phyloP scores from a whole-genome alignment of 2,888 invertebrate genomes.

The Silvanus unidentatus region DNA sequence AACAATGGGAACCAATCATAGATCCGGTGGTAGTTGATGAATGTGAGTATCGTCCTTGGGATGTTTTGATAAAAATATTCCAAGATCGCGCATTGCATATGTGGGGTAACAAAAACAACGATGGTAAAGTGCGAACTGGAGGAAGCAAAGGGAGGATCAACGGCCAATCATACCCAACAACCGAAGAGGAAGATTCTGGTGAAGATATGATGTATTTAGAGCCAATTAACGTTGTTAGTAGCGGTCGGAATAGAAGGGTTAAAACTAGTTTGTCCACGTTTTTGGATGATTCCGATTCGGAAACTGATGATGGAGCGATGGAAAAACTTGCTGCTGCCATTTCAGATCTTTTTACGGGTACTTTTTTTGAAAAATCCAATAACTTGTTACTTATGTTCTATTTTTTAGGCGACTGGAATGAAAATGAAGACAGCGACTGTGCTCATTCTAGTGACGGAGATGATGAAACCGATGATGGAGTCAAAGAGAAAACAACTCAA shows the following conservation, averaged over 20 bases:
- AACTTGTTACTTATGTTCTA: constrained; percentile 1
- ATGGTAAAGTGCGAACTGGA: constrained; percentile 28
- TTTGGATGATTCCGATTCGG: constrained; percentile 64
- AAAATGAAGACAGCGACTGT: constrained; percentile 43
- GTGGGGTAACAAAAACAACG: constrained; percentile 25
- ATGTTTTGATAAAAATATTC: constrained; percentile 59
- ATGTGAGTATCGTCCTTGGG: constrained; percentile 66
- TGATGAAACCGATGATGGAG: constrained; percentile 37
- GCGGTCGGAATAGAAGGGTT: constrained; percentile 40
- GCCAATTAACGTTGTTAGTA: constrained; percentile 37
- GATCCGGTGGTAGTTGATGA: constrained; percentile 67
- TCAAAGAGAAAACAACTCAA: constrained; percentile 20
- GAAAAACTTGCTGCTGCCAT: constrained; percentile 68
- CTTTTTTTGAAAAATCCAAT: constrained; percentile 51
- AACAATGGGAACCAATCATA: constrained; percentile 76
- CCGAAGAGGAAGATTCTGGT: constrained; percentile 42
- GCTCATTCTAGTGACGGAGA: constrained; percentile 54
- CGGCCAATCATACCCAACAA: constrained; percentile 34
- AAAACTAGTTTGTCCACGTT: constrained; percentile 51
- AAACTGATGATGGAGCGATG: constrained; percentile 64
- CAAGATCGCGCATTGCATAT: constrained; percentile 47
- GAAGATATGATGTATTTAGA: constrained; percentile 46
- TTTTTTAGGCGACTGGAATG: constrained; percentile 43
- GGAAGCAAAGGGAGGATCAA: constrained; percentile 24
- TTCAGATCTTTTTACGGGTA: constrained; percentile 70